Percentiles rank a stretch among this genome's conserved stretches.
Conservation (phyloP, 2,888 invertebrate species). For the Nephrotoma appendiculata region DNA sequence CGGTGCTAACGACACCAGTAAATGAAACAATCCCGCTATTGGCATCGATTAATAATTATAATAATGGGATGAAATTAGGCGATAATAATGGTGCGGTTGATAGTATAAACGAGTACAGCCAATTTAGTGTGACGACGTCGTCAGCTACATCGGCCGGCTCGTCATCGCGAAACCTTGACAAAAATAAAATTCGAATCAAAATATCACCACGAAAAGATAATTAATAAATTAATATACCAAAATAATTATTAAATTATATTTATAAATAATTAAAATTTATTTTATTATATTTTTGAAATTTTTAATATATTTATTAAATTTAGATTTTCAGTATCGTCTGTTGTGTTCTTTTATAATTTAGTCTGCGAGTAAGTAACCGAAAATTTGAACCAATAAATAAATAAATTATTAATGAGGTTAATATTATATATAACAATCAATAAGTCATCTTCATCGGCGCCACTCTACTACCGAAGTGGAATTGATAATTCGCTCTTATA, state of each 20-base stretch:
- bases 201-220: background rate
- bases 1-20: constrained; percentile 15
- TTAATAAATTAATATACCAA: background rate
- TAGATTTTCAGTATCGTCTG: background rate
- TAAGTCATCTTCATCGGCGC: no score
- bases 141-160: background rate
- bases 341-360: background rate
- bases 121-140: background rate
- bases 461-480: no score
- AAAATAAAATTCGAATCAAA: background rate
- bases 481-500: no score
- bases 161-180: background rate
- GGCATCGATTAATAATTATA: background rate
- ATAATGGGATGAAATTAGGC: background rate
- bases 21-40: constrained; percentile 14
- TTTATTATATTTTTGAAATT: background rate
- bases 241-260: background rate
- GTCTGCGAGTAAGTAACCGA: no score
- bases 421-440: no score
- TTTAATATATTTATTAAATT: background rate
- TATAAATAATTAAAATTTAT: background rate
- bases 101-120: background rate
- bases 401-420: no score
- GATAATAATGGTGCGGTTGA: background rate
- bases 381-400: no score